Evolutionary conservation across 1,140 invertebrate genomes (phyloP), one percentile per base, ranked within the genome.

Genomic region (Pristionchus pacificus): DNA sequence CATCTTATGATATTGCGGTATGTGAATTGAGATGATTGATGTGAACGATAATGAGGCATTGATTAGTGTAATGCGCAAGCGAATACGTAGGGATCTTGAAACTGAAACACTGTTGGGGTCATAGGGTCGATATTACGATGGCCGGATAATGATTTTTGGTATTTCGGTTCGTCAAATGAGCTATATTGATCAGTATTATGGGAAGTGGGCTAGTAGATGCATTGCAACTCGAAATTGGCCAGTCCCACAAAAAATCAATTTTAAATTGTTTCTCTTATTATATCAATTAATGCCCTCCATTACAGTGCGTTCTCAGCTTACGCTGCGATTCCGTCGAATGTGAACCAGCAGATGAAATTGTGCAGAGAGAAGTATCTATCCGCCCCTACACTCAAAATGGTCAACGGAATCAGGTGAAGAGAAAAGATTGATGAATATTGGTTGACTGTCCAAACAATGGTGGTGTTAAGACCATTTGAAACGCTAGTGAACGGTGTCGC

Each of bases 321-420:
- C n/a, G n/a, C n/a, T n/a, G n/a, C n/a, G n/a, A n/a, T n/a, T n/a
- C n/a, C n/a, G n/a, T n/a, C n/a, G n/a, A 65, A 19, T 30, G 24
- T 30, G 10, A 0, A 89, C 89, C 75, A 89, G 89, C 0, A 88
- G 88, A 67, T 86, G 65, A 80, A 86, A 1, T 95, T 93, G 83
- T 95, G 92, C 85, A 85, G 89, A 15, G 88, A 89, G 75, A 90
- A 93, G 84, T 91, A 90, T 73, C 87, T 95, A 27, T 93, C 91
- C 59, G 87, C 89, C 1, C 88, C 91, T 3, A 89, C 90, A 0
- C 92, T 97, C 90, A 91, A 93, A 82, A 91, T 93, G 88, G 89
- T 95, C 74, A 80, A 85, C 64, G 87, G 85, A 61, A 86, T 87
- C 80, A 82, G 86, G 85, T 85, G 33, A 15, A 66, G 0, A 91